Base-by-base conservation (phyloP, 1,140 invertebrate genomes). In the Caerostris darwini region DNA sequence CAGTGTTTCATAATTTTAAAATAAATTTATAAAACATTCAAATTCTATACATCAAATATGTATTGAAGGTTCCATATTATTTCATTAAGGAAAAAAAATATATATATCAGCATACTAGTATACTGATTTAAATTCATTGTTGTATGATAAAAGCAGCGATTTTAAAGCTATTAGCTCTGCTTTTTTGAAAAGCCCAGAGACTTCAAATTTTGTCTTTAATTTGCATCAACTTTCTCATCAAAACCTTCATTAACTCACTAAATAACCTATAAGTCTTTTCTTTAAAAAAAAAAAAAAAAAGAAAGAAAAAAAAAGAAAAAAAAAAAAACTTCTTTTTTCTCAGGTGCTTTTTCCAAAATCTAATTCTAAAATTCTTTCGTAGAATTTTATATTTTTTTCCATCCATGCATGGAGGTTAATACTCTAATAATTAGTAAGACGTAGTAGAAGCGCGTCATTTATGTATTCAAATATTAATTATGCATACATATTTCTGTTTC, bases 381-480 rank as follows among this genome's bases (percentile, higher is more conserved):
- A 3, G 3, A 53, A 14, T 7, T 53, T 12, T 4, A 19, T 77
- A 3, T 77, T 77, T 56, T 56, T 56, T 83, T 83, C 10, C 81
- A 7, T 12, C 17, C 58, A 56, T 19, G 56, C 56, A 54, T 54
- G n/a, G 3, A n/a, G n/a, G 7, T 50, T 81, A 81, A 81, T 34
- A 81, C 85, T 34, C 77, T 61, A 14, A 10, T 85, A 85, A 85
- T 54, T 85, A 85, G 82, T 17, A 34, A n/a, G 58, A 53, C 8
- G 69, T 19, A 3, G 69, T 58, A 59, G 67, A 54, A 81, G 53
- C 69, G 34, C 2, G 57, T 61, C 34, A 71, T 91, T 91, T 81
- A 91, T 34, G 34, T 91, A 91, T 91, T 91, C 89, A 34, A 77
- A 77, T 91, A 91, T 91, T 91, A 91, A 91, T 91, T 91, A 91